Percentiles rank a stretch among this genome's conserved stretches.
Conservation (phyloP, 2,113 vertebrate species). For the Ptyas mucosa region DNA sequence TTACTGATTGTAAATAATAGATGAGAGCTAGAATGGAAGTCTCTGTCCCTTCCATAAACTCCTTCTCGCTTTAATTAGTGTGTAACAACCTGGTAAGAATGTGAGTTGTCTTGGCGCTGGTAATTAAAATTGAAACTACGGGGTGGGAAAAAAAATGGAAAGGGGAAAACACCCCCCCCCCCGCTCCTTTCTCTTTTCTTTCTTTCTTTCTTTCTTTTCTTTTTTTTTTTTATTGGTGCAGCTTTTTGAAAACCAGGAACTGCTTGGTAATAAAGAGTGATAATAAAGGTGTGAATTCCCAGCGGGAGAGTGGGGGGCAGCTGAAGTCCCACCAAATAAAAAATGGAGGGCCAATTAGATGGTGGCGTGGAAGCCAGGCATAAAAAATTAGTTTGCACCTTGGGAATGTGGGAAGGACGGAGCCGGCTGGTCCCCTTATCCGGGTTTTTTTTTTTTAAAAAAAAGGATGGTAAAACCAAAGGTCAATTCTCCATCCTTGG, state of each 20-base stretch:
- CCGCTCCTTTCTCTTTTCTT: background rate
- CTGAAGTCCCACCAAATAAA: constrained; percentile 87
- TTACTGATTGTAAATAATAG: constrained; percentile 88
- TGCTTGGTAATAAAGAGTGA: constrained; percentile 94
- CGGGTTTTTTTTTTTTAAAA: constrained; percentile 14
- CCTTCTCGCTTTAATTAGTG: constrained; percentile 93
- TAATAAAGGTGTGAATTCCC: constrained; percentile 97
- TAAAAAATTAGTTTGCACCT: constrained; percentile 86
- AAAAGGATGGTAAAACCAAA: constrained; percentile 39
- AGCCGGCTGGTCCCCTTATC: constrained; percentile 46
- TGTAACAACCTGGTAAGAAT: constrained; percentile 85
- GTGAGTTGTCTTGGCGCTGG: constrained; percentile 83
- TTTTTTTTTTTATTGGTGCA: constrained; percentile 88
- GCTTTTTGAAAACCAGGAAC: constrained; percentile 85
- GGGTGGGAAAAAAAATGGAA: constrained; percentile 66
- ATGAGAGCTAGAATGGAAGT: constrained; percentile 85
- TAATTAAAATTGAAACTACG: constrained; percentile 92
- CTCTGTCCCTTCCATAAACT: constrained; percentile 87
- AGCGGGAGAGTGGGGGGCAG: constrained; percentile 76
- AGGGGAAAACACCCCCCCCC: background rate
- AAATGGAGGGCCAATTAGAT: constrained; percentile 87
- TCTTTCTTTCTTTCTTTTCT: constrained; percentile 65
- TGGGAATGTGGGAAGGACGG: constrained; percentile 73
- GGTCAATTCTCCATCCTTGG: background rate
- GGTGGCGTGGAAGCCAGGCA: constrained; percentile 83